phyloP scores from a whole-genome alignment of 2,797 vertebrate genomes.

The Megaceryle alcyon region DNA sequence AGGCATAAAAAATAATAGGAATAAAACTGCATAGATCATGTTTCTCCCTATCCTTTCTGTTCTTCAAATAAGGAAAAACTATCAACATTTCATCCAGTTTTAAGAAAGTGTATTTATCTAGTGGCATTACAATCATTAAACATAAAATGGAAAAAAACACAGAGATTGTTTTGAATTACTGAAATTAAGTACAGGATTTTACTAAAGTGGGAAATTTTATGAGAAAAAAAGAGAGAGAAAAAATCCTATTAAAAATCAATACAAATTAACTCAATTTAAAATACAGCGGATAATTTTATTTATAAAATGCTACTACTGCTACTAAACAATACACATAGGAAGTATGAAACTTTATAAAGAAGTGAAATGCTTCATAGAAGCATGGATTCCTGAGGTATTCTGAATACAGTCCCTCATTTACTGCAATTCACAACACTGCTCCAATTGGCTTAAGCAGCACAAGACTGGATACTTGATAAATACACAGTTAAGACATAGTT shows the following conservation, averaged over 20 bases:
- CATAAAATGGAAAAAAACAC: not conserved
- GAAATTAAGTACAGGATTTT: not conserved
- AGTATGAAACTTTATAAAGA: slow-evolving; percentile 13
- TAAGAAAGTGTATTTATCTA: not conserved
- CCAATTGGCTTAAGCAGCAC: not conserved
- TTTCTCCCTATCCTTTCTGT: not conserved
- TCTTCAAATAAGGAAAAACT: not conserved
- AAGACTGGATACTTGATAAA: not conserved
- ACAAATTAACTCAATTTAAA: not conserved
- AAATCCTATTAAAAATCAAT: not conserved
- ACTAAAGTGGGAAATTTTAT: not conserved
- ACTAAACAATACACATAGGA: not conserved
- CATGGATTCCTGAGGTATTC: slow-evolving; percentile 18
- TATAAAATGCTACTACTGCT: not conserved
- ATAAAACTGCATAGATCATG: not conserved
- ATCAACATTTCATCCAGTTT: not conserved
- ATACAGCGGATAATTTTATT: slow-evolving; percentile 21
- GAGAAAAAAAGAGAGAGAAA: not conserved
- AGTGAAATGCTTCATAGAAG: slow-evolving; percentile 47
- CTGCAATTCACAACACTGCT: not conserved
- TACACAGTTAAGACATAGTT: not conserved
- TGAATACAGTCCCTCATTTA: not conserved
- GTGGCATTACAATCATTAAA: not conserved
- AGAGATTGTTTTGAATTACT: not conserved
- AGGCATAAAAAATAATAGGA: not conserved